Evolutionary conservation across 2,888 invertebrate genomes (phyloP).

Genomic region (Tubiluchus corallicola): DNA sequence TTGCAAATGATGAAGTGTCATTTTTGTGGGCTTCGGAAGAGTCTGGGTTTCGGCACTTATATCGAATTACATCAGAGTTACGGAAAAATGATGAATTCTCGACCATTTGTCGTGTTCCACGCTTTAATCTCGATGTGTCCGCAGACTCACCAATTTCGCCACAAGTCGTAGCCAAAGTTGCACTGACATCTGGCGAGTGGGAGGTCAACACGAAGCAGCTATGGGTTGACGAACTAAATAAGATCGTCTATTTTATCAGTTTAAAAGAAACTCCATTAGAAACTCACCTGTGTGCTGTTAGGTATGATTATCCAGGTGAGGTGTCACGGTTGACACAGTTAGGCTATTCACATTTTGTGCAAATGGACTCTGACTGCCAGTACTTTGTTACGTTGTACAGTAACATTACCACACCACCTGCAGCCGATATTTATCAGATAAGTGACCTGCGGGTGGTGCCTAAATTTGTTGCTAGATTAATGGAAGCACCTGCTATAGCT

Average conservation of each 20-base stretch:
- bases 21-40: constrained; percentile 89
- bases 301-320: background rate
- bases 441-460: too few relatives aligned
- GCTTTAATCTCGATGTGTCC: background rate
- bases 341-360: background rate
- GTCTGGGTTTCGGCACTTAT: constrained; percentile 70
- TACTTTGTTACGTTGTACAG: constrained; percentile 53
- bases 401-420: constrained; percentile 42
- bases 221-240: constrained; percentile 61
- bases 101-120: too few relatives aligned
- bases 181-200: constrained; percentile 79
- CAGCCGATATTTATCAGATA: background rate
- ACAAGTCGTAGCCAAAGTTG: constrained; percentile 17
- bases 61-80: constrained; percentile 26
- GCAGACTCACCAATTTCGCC: background rate
- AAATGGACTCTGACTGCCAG: constrained; percentile 31
- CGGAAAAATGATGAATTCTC: too few relatives aligned
- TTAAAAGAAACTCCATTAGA: constrained; percentile 76
- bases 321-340: background rate
- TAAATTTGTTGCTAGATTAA: background rate
- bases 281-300: constrained; percentile 47
- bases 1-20: constrained; percentile 33
- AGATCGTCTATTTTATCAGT: constrained; percentile 75
- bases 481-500: background rate
- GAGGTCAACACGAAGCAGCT: constrained; percentile 55